These are phyloP conservation scores for Tetramorium parvispinum DNA, from an alignment of 1,140 invertebrate genomes.

Conservation along the genomic window DNA sequence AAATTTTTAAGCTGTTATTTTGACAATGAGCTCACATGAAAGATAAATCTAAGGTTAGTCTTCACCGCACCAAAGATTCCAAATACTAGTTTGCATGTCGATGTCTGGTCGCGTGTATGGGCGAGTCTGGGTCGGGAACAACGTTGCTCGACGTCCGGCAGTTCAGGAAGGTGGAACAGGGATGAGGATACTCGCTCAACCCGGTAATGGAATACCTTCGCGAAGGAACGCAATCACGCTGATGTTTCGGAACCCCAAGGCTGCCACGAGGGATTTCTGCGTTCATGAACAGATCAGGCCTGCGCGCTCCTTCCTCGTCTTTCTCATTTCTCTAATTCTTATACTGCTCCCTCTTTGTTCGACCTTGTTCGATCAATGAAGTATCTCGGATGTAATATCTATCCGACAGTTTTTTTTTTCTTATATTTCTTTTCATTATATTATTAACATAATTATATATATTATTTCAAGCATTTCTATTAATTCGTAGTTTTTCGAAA, in stretches of 20 bases:
- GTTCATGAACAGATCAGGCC: constrained; percentile 84
- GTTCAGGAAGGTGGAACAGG: constrained; percentile 70
- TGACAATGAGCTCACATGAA: not conserved
- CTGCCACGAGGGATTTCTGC: constrained; percentile 84
- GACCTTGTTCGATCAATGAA: constrained; percentile 52
- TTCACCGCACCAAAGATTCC: constrained; percentile 45
- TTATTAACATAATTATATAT: not conserved
- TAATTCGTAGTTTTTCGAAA: not conserved
- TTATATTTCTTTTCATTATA: not conserved
- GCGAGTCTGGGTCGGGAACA: constrained; percentile 53
- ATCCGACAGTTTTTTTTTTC: not conserved
- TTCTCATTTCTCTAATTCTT: constrained; percentile 73
- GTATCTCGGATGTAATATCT: not conserved
- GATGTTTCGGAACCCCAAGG: constrained; percentile 84
- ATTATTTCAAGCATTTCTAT: not conserved
- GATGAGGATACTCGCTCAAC: constrained; percentile 74
- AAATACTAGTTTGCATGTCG: constrained; percentile 64
- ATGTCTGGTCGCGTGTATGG: constrained; percentile 59
- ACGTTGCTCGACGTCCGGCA: constrained; percentile 53
- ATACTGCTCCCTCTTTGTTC: not conserved
- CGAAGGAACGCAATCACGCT: constrained; percentile 85
- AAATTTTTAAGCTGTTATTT: not conserved
- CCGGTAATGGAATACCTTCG: constrained; percentile 85
- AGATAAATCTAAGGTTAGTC: not conserved
- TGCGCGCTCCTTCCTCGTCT: constrained; percentile 74